A percentile compares a stretch with the other conserved stretches of the same genome.
Conservation (phyloP, 2,113 vertebrate species). For the Amblyopsis rosae region DNA sequence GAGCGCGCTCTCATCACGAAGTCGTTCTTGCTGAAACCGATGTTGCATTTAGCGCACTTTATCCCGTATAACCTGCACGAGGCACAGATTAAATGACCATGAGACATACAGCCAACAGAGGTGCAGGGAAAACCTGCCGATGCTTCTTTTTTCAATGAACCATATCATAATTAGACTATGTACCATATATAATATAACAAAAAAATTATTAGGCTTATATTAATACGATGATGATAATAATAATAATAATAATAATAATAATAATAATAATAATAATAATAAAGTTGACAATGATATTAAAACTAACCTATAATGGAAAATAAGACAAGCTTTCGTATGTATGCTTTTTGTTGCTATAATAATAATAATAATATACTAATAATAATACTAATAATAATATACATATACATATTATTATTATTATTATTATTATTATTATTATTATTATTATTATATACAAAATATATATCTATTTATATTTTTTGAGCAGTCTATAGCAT, state of each 20-base stretch:
- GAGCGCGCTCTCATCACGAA: constrained; percentile 97
- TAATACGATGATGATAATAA: background rate
- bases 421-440: background rate
- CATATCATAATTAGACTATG: background rate
- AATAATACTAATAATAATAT: background rate
- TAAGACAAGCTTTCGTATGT: too few relatives aligned
- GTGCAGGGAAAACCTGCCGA: too few relatives aligned
- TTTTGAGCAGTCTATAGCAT: background rate
- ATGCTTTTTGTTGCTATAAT: background rate
- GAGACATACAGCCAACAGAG: too few relatives aligned
- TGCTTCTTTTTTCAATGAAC: too few relatives aligned
- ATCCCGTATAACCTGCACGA: constrained; percentile 91
- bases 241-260: background rate
- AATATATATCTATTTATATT: background rate
- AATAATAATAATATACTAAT: background rate
- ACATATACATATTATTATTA: background rate
- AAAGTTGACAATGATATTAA: background rate
- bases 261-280: background rate
- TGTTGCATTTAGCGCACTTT: constrained; percentile 98
- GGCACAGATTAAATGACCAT: background rate
- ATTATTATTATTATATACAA: background rate
- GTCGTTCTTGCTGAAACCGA: constrained; percentile 99
- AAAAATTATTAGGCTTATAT: background rate
- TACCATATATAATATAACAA: background rate
- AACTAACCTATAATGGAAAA: background rate